A percentile compares a stretch with the other conserved stretches of the same genome.
Evolutionary conservation across 37 sponge, comb jelly and placozoan species (phyloP).

Genomic region (Ianthella basta): DNA sequence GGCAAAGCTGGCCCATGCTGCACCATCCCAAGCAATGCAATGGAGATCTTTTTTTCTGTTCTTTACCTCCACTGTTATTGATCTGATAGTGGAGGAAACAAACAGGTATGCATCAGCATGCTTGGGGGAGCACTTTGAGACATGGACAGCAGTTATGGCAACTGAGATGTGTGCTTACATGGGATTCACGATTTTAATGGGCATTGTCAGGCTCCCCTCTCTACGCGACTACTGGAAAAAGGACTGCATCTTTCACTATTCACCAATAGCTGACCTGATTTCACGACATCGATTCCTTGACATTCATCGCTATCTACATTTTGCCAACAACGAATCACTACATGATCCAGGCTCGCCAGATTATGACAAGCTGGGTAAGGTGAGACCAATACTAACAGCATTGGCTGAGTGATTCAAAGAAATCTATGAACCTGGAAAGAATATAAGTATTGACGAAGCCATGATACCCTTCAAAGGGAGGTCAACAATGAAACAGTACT

Average conservation of each 20-base stretch:
- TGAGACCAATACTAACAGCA: constrained; percentile 19
- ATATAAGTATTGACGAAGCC: too few relatives aligned
- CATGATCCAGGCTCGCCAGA: constrained; percentile 7
- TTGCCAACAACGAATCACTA: constrained; percentile 34
- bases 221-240: constrained; percentile 48
- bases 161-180: constrained; percentile 35
- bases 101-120: constrained; percentile 26
- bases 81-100: constrained; percentile 27
- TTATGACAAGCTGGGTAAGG: constrained; percentile 35
- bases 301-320: constrained; percentile 43
- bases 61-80: not conserved
- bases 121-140: constrained; percentile 8
- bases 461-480: too few relatives aligned
- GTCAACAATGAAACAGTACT: too few relatives aligned
- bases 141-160: constrained; percentile 17
- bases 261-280: constrained; percentile 34
- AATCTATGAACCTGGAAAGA: too few relatives aligned
- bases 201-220: constrained; percentile 38
- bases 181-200: constrained; percentile 41
- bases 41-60: not conserved
- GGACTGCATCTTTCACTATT: constrained; percentile 43
- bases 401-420: too few relatives aligned
- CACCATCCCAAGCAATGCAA: too few relatives aligned
- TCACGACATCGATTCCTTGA: constrained; percentile 36
- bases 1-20: too few relatives aligned